Evolutionary conservation across 2,888 invertebrate genomes (phyloP).

Genomic region (Agrilus mali): DNA sequence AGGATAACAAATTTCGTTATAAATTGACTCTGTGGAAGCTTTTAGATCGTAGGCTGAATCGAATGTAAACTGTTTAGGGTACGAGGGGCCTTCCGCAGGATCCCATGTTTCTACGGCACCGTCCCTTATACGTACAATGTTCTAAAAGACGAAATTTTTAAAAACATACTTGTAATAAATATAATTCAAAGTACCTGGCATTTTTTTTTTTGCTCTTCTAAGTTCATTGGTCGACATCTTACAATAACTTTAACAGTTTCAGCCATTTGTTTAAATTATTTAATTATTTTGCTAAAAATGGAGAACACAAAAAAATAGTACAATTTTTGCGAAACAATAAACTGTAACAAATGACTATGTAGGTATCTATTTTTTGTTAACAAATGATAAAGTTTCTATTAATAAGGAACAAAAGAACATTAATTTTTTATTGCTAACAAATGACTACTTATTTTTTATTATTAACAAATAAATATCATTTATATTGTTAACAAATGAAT

Average conservation of each 20-base stretch:
- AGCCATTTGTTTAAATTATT: constrained; percentile 22
- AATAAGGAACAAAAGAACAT: no score
- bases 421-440: no score
- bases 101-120: constrained; percentile 49
- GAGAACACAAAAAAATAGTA: no score
- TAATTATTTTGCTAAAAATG: no score
- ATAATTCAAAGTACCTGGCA: constrained; percentile 42
- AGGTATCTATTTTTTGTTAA: no score
- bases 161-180: constrained; percentile 1
- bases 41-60: constrained; percentile 71
- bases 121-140: constrained; percentile 52
- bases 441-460: no score
- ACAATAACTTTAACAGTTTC: constrained; percentile 74
- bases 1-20: constrained; percentile 76
- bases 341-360: no score
- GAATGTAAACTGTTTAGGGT: constrained; percentile 63
- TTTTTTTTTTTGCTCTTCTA: constrained; percentile 53
- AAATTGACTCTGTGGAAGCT: constrained; percentile 72
- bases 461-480: no score
- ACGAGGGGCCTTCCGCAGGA: constrained; percentile 45
- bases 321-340: no score
- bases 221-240: constrained; percentile 77
- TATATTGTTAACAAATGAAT: no score
- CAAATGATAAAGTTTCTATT: no score
- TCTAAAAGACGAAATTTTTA: constrained; percentile 33